Evolutionary conservation across 1,140 invertebrate genomes (phyloP), one percentile per base, ranked within the genome.

Genomic region (Ridgeia piscesae): DNA sequence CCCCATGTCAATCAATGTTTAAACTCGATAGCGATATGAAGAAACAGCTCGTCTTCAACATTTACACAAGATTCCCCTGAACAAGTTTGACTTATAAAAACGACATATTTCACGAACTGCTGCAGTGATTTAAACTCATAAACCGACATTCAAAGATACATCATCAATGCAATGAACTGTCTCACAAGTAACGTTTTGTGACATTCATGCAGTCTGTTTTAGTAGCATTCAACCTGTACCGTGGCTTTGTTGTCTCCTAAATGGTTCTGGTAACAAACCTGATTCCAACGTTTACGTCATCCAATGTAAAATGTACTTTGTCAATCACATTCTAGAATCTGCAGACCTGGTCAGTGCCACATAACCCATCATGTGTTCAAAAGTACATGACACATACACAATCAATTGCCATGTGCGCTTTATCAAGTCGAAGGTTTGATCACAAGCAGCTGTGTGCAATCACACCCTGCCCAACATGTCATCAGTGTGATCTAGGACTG

Each of bases 81-180:
- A 77, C 58, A 77, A 77, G 58, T 77, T 77, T 77, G 17, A 77
- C 58, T 77, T 77, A 77, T 77, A 77, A 77, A 77, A 77, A 77
- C 27, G 58, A 77, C 58, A 1, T 21, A 77, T 77, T 77, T 77
- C 27, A 77, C 27, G 14, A 77, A 77, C 58, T 77, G 58, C 58
- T 77, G 58, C 58, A 77, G 58, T 77, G 58, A 50, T 11, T 50
- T 50, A 8, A 11, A 8, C 48, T 50, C 48, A 50, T 50, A 21
- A 50, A 50, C 48, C 21, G 21, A 21, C 48, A 21, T 50, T 50
- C 48, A 50, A 21, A 0, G 21, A 77, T 17, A 77, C 58, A 21
- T 77, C 58, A 77, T 77, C 58, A 27, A 21, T 77, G 4, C 58
- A 77, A 77, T 77, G 27, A 77, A 77, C 27, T 77, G 58, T 77